Evolutionary conservation across 2,113 vertebrate species (phyloP), one percentile per base, ranked within the genome.

Genomic region (Epinephelus fuscoguttatus): DNA sequence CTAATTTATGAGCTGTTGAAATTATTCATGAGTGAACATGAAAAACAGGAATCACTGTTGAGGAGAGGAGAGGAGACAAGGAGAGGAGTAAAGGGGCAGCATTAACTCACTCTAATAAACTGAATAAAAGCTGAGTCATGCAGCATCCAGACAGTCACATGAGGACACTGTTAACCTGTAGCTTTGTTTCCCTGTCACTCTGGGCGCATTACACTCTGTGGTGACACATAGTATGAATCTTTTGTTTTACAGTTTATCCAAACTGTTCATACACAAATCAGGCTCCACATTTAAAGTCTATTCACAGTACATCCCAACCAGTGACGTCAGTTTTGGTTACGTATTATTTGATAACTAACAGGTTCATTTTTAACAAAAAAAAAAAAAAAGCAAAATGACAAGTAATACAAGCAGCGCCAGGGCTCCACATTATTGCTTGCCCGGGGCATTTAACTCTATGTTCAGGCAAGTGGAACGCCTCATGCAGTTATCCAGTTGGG

Each of bases 21-120:
- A 78, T 86, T 62, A 90, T 86, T 89, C 72, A 90, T 83, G 83
- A 82, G 81, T 25, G 69, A 81, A 88, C 81, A 80, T 72, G 69
- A 89, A 81, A 81, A 86, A 84, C 77, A 77, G 59, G 64, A 90
- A 81, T 83, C 64, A 84, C 27, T 37, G 71, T 27, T 45, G 80
- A 75, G 18, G 72, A 61, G 60, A 73, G n/a, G 66, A 53, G 17
- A 30, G 61, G 47, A 55, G 42, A 50, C 21, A 25, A 62, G 23
- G n/a, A 60, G 52, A 80, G 19, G 13, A 72, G 21, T 7, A 21
- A 57, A 67, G 61, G 56, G 21, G 49, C 23, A 45, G 49, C 9
- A 4, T 53, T 45, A 66, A 23, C 21, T 81, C 63, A 18, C 19
- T 62, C 21, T 67, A 67, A 66, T 47, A 66, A 72, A 53, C 25